Evolutionary conservation across 1,140 invertebrate genomes (phyloP), one percentile per base, ranked within the genome.

Genomic region (Battus philenor): DNA sequence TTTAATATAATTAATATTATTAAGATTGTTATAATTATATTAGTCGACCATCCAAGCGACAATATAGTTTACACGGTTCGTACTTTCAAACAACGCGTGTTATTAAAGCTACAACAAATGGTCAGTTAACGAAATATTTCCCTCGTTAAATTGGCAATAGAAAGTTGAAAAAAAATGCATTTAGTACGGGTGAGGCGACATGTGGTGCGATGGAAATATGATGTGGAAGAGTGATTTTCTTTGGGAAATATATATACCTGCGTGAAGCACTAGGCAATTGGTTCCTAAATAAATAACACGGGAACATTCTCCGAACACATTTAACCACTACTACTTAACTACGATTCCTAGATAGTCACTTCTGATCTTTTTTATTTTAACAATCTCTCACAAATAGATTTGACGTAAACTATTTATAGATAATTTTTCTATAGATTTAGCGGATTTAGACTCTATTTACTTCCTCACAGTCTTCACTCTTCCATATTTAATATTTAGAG

Each of bases 161-260:
- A 57, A 31, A 61, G 54, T 31, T 45, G 32, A 54, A 47, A 53
- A 43, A 22, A 52, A 46, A 59, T 48, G 38, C 24, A 59, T 58
- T 65, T 59, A 59, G 48, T 59, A 62, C 61, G 70, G 69, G 11
- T 67, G 67, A 58, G 72, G 76, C 75, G 68, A 68, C 48, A 71
- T 64, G 68, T 81, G 74, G 56, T 74, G 68, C 72, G 72, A 70
- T 76, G 67, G 69, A 60, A 59, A 60, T 56, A 68, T 61, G 79
- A 84, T 84, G 80, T 84, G 80, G 80, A 84, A 84, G 80, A 84
- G 80, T 84, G 74, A 80, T 79, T 59, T 59, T 53, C n/a, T n/a
- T n/a, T n/a, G n/a, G n/a, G 32, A 38, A 58, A 30, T 41, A 31
- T 32, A 38, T 36, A 44, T 44, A 36, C 50, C 49, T 52, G 49